Evolutionary conservation across 2,113 vertebrate genomes (phyloP).

Genomic region (Cathartes aura): DNA sequence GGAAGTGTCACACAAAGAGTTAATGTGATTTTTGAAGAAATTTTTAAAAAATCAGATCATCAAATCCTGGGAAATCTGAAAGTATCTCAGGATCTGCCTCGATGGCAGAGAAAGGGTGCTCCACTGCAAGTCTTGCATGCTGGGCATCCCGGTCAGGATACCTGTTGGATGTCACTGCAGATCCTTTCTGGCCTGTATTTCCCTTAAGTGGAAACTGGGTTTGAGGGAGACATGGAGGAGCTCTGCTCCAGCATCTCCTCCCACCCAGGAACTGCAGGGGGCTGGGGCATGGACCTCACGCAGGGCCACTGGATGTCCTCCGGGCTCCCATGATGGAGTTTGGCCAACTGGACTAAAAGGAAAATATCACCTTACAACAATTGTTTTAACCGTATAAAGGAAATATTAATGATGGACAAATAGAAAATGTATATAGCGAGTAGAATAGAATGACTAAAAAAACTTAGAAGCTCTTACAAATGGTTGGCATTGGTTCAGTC

Average conservation of each 20-base stretch:
- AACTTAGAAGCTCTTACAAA: not conserved
- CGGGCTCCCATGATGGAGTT: accelerated
- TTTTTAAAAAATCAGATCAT: not conserved
- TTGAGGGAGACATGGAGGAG: not conserved
- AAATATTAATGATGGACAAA: not conserved
- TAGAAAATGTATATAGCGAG: not conserved
- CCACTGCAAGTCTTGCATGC: not conserved
- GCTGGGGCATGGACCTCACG: not conserved
- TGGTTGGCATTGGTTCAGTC: not conserved
- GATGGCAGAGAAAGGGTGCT: not conserved
- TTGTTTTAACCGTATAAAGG: not conserved
- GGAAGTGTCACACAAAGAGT: not conserved
- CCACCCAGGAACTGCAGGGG: not conserved
- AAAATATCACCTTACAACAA: not conserved
- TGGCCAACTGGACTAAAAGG: not conserved
- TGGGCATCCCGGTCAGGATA: not conserved
- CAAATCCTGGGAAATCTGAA: not conserved
- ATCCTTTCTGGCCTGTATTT: not conserved
- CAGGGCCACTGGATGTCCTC: not conserved
- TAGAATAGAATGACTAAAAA: not conserved
- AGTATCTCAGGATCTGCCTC: not conserved
- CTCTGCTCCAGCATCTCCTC: not conserved
- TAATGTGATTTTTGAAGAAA: not conserved
- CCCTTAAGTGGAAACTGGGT: not conserved
- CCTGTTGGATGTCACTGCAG: not conserved